phyloP scores from a whole-genome alignment of 2,888 invertebrate species.

The Sinohyriopsis cumingii region DNA sequence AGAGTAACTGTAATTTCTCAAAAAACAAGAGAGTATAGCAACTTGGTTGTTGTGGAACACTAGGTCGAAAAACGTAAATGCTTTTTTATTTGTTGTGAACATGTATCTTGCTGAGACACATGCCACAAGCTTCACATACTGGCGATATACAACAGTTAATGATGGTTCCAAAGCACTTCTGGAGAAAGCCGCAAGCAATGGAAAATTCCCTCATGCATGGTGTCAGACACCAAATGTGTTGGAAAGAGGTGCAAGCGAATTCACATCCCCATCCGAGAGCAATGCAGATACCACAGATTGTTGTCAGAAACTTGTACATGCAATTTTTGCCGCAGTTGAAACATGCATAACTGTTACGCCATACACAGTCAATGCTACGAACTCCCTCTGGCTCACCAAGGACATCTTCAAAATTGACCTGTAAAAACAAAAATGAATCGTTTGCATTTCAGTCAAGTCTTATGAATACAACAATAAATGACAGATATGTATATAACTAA shows the following conservation, averaged over 20 bases:
- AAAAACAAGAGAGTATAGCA: too few species aligned
- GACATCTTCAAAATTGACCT: slow-evolving; percentile 56
- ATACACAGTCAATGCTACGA: slow-evolving; percentile 78
- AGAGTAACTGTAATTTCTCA: too few species aligned
- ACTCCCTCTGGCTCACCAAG: slow-evolving; percentile 61
- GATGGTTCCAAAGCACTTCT: slow-evolving; percentile 70
- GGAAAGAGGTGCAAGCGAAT: slow-evolving; percentile 74
- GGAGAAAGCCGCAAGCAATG: slow-evolving; percentile 73
- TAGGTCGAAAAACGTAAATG: too few species aligned
- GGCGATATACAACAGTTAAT: slow-evolving; percentile 76
- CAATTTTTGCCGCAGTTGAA: slow-evolving; percentile 80
- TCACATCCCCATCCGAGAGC: slow-evolving; percentile 76
- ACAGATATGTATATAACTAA: too few species aligned
- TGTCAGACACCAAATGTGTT: slow-evolving; percentile 82
- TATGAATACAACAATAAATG: too few species aligned
- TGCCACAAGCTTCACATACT: slow-evolving; percentile 77
- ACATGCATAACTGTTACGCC: slow-evolving; percentile 78
- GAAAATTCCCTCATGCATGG: slow-evolving; percentile 80
- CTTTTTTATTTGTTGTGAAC: slow-evolving; percentile 29
- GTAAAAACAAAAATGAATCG: slow-evolving; percentile 1
- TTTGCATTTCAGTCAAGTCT: too few species aligned
- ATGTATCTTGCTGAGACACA: slow-evolving; percentile 53
- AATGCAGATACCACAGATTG: slow-evolving; percentile 79
- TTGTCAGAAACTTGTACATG: slow-evolving; percentile 81
- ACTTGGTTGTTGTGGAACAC: too few species aligned